These are phyloP conservation scores for Amphipoea lucens DNA, from an alignment of 2,888 invertebrate genomes.

Conservation along the genomic window DNA sequence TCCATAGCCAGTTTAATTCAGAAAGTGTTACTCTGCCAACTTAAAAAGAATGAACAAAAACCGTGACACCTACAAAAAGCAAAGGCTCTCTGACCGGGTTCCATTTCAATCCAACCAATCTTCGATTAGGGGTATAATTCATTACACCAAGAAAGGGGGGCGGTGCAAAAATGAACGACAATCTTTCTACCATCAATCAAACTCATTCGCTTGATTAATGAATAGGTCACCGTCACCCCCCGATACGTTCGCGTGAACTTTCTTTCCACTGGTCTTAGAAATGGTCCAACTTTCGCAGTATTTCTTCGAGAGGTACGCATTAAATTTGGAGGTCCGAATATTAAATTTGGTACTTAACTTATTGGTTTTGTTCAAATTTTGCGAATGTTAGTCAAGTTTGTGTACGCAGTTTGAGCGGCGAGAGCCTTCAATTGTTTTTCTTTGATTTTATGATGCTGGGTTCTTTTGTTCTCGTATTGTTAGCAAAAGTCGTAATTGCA, in stretches of 20 bases:
- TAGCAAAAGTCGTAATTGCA: constrained; percentile 47
- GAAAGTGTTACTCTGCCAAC: not conserved
- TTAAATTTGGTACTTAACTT: constrained; percentile 63
- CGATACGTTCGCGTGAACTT: constrained; percentile 49
- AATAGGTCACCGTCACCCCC: constrained; percentile 51
- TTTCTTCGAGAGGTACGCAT: constrained; percentile 59
- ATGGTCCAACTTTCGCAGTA: constrained; percentile 63
- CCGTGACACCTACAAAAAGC: constrained; percentile 31
- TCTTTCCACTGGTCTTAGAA: constrained; percentile 47
- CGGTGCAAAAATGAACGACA: constrained; percentile 63
- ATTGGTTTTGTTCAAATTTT: constrained; percentile 65
- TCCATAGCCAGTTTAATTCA: not conserved
- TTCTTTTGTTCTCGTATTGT: constrained; percentile 41
- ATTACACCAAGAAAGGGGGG: constrained; percentile 59
- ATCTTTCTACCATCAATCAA: constrained; percentile 65
- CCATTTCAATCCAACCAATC: constrained; percentile 53
- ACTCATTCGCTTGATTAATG: constrained; percentile 67
- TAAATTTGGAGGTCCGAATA: constrained; percentile 63
- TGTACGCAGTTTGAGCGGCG: constrained; percentile 43
- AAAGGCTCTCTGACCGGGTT: constrained; percentile 50
- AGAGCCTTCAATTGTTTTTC: constrained; percentile 51
- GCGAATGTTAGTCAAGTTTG: constrained; percentile 55
- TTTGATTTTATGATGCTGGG: constrained; percentile 40
- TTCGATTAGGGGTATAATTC: constrained; percentile 59
- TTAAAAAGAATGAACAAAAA: constrained; percentile 16